These are phyloP conservation scores for Aleiodes alternator DNA, from an alignment of 2,888 invertebrate genomes.

Conservation along the genomic window DNA sequence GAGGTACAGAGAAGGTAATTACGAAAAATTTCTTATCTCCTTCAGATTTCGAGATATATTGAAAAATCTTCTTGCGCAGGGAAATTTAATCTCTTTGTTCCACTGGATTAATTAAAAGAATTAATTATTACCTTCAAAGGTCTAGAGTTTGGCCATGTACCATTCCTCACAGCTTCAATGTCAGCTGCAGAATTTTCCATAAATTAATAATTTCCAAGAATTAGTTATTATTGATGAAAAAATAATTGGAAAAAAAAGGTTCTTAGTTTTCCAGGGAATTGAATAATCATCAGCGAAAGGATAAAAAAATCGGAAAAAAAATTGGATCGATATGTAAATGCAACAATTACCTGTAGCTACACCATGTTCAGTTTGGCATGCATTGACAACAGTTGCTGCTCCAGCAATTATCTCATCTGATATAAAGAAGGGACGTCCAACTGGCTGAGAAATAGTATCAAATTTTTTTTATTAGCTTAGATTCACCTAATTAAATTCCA, in stretches of 20 bases:
- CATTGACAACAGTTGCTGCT: conserved; percentile 70
- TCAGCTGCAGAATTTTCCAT: conserved; percentile 62
- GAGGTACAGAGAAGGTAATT: too few species aligned
- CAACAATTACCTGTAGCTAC: conserved; percentile 66
- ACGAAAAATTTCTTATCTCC: too few species aligned
- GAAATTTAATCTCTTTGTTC: too few species aligned
- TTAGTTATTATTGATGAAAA: conserved; percentile 9
- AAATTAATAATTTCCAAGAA: conserved; percentile 14
- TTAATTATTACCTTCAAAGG: conserved; percentile 67
- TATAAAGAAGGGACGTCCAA: conserved; percentile 69
- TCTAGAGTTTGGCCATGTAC: conserved; percentile 68
- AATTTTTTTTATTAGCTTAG: not conserved
- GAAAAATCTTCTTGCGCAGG: too few species aligned
- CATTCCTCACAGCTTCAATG: conserved; percentile 70
- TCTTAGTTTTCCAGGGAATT: conserved; percentile 2
- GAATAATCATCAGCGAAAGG: not conserved
- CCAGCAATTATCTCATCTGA: conserved; percentile 70
- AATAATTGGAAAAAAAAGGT: conserved; percentile 5
- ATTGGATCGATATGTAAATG: conserved; percentile 2
- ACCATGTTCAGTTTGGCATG: conserved; percentile 70
- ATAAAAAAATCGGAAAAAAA: conserved; percentile 18
- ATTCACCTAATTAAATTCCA: too few species aligned
- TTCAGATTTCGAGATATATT: too few species aligned
- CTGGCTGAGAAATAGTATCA: conserved; percentile 53
- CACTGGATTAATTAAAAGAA: conserved; percentile 1